Evolutionary conservation across 1,140 invertebrate genomes (phyloP).

Genomic region (Bilobella aurantiaca): DNA sequence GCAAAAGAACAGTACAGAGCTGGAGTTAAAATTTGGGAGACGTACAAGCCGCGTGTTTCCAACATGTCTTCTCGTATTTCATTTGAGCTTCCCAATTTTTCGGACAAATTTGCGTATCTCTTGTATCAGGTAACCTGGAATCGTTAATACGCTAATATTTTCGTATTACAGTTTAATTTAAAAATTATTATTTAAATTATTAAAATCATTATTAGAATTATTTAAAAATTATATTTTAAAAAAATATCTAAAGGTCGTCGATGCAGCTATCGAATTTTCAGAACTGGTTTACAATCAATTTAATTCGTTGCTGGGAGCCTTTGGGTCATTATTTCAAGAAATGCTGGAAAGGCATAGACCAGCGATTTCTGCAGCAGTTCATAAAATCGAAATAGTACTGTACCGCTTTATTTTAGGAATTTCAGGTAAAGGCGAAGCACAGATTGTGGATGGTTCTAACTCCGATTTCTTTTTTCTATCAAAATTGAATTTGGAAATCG

Average conservation of each 20-base stretch:
- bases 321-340: slow-evolving; percentile 11
- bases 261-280: slow-evolving; percentile 6
- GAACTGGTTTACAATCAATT: slow-evolving; percentile 16
- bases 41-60: not conserved
- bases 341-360: slow-evolving; percentile 32
- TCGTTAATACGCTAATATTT: no score
- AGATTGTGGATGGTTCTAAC: not conserved
- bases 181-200: no score
- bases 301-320: not conserved
- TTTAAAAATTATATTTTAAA: no score
- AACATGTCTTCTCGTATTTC: not conserved
- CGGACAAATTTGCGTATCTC: not conserved
- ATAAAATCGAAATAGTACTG: slow-evolving; percentile 18
- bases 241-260: slow-evolving; percentile 6
- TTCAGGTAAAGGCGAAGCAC: slow-evolving; percentile 16
- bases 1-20: not conserved
- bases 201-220: no score
- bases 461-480: slow-evolving; percentile 1
- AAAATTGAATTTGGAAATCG: slow-evolving; percentile 10
- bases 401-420: slow-evolving; percentile 15
- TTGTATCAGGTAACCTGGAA: not conserved
- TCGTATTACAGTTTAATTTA: no score
- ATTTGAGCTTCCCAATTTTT: not conserved
- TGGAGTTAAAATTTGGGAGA: not conserved
- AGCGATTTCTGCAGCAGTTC: slow-evolving; percentile 20